Evolutionary conservation across 2,888 invertebrate genomes (phyloP), one percentile per base, ranked within the genome.

Genomic region (Orchesella flavescens): DNA sequence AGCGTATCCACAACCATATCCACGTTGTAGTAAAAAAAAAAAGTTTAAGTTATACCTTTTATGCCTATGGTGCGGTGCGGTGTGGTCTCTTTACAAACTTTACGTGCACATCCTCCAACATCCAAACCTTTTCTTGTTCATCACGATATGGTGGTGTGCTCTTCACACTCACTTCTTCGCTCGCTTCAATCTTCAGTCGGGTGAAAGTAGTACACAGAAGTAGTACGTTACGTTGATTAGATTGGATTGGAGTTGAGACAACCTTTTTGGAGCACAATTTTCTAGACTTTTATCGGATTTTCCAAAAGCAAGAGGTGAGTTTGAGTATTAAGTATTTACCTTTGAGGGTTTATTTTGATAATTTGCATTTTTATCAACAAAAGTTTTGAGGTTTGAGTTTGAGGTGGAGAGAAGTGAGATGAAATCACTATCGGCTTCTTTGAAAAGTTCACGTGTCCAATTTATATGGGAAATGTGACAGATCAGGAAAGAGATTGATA

Each of bases 141-240:
- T 34, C 34, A 34, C 34, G 34, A 7, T 34, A 34, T 34, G 43
- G 34, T n/a, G 59, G 21, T 82, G 82, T 82, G 82, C 82, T 82
- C 76, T 44, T 17, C 82, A 82, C 82, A 76, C 75, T 82, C 63
- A 63, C 74, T 63, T 46, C 34, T 74, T 75, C 75, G 75, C 82
- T 82, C 76, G 63, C 69, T 68, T 82, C 17, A 69, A n/a, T 61
- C 24, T 7, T 69, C 21, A 69, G 19, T 63, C 21, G 75, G 71
- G 82, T 82, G 82, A 82, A 82, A 82, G 82, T 82, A 82, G 82
- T 71, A 71, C 82, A 82, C 46, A 55, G 65, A 57, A 46, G 68
- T 49, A 13, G 15, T 49, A 68, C 49, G 43, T 15, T 49, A 68
- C 49, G 43, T 15, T 15, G 21, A 19, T 66, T 15, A 19, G 34